Evolutionary conservation across 2,888 invertebrate species (phyloP), one percentile per base, ranked within the genome.

Genomic region (Amiota mariae): DNA sequence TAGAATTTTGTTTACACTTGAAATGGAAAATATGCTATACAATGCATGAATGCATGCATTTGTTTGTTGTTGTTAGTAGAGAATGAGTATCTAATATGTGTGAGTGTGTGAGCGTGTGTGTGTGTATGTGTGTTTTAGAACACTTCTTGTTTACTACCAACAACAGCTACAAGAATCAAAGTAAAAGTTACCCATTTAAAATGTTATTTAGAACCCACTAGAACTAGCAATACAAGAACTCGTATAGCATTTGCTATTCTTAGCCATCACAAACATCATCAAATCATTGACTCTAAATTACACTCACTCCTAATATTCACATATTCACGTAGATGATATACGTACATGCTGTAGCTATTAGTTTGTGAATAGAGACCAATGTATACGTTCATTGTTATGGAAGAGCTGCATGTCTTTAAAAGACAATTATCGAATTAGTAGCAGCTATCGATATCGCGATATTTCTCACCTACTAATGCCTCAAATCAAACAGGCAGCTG

Each of bases 1-100:
- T 82, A 82, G 82, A 83, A 83, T 83, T 85, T 83, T 83, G 85
- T 85, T 83, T 83, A 85, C 82, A 84, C 85, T 83, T 78, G 82
- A 83, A 83, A 83, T 83, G 84, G 82, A 83, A 83, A 83, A 85
- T 82, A 83, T 85, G 82, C 80, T 85, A 79, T 81, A 84, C 85
- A 82, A 79, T 82, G 85, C 84, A 85, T 68, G 67, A 68, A 68
- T 51, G 24, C 51, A 68, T 51, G 54, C 67, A 68, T 24, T 68
- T 68, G 51, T 54, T 54, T 48, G 66, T 48, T 18, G 9, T 66
- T 12, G 36, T 9, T 47, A 13, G 8, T 47, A n/a, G 20, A 36
- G 48, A 24, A 76, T 77, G 75, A 77, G 75, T 74, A 77, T 73
- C 56, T 49, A n/a, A n/a, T n/a, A n/a, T n/a, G n/a, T n/a, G n/a